Evolutionary conservation across 2,888 invertebrate species (phyloP), one percentile per base, ranked within the genome.

Genomic region (Dimorphilus gyrociliatus): DNA sequence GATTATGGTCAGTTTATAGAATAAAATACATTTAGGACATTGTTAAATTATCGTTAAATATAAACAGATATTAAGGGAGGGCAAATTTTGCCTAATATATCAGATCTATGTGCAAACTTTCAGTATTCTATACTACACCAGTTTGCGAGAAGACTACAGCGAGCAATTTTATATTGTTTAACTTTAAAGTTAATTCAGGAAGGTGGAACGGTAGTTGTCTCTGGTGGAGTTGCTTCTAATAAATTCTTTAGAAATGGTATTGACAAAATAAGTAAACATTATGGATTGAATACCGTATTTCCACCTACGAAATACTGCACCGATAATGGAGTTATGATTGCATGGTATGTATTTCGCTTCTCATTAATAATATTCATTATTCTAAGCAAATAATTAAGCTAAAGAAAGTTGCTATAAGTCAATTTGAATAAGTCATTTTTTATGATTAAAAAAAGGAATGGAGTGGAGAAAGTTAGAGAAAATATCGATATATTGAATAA

Each of bases 261-360:
- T 13, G 50, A 70, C 48, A 63, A 73, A 27, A 56, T 88, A 38
- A 78, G 81, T 43, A 50, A 67, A 12, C 68, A 72, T 44, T 68
- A 70, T 47, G 71, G 69, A 34, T 50, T 42, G 35, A 33, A 66
- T 66, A 65, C 81, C 3, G 67, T 72, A 33, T 71, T 79, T 34
- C 88, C 92, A 10, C 79, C 84, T 3, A 74, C 78, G 15, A 69
- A 72, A 50, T 69, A 86, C 7, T 97, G 97, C 57, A 88, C 86
- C 0, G 97, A 97, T 60, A 97, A 97, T 70, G 97, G 94, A 5
- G 72, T 88, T 19, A 97, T 97, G 97, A 82, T 97, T 47, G 94
- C 94, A 13, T 94, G 94, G 66, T 63, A 39, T 33, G 58, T 38
- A 16, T 25, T 7, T 15, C 13, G n/a, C n/a, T n/a, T 26, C 4